Conservation (phyloP, 2,888 invertebrate species). For the Synanthedon tipuliformis region DNA sequence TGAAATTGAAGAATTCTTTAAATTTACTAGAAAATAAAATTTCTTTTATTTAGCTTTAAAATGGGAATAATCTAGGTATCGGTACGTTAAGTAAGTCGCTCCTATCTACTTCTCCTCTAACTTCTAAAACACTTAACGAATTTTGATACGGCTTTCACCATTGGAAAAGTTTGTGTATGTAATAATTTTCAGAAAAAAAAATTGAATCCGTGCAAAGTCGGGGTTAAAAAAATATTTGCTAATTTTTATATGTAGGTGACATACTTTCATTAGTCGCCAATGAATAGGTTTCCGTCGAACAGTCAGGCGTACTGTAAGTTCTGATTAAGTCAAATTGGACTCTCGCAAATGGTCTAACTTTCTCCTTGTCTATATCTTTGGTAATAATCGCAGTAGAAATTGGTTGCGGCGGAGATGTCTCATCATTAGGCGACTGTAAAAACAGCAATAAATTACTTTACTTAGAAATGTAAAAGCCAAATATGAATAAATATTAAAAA, state of each 20-base stretch:
- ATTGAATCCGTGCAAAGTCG: too few relatives aligned
- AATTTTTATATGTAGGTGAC: not conserved
- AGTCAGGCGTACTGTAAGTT: conserved; percentile 34
- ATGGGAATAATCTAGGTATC: too few relatives aligned
- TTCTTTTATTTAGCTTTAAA: too few relatives aligned
- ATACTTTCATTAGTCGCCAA: conserved; percentile 7
- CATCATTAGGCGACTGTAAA: conserved; percentile 49
- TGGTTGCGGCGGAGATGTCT: conserved; percentile 48
- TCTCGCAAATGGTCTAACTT: conserved; percentile 44
- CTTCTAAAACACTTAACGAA: too few relatives aligned
- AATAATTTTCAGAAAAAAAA: too few relatives aligned
- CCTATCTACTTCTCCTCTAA: not conserved
- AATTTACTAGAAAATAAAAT: too few relatives aligned
- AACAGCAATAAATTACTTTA: not conserved
- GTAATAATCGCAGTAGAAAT: conserved; percentile 31
- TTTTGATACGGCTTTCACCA: too few relatives aligned
- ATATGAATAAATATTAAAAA: not conserved
- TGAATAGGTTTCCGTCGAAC: conserved; percentile 11
- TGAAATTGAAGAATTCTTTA: not conserved
- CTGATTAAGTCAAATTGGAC: conserved; percentile 37
- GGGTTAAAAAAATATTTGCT: too few relatives aligned
- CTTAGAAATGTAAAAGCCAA: not conserved
- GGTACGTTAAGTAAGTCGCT: too few relatives aligned
- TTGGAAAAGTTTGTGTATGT: too few relatives aligned
- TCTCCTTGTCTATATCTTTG: conserved; percentile 22